phyloP scores from a whole-genome alignment of 2,888 invertebrate species.

The Orthosia gothica region DNA sequence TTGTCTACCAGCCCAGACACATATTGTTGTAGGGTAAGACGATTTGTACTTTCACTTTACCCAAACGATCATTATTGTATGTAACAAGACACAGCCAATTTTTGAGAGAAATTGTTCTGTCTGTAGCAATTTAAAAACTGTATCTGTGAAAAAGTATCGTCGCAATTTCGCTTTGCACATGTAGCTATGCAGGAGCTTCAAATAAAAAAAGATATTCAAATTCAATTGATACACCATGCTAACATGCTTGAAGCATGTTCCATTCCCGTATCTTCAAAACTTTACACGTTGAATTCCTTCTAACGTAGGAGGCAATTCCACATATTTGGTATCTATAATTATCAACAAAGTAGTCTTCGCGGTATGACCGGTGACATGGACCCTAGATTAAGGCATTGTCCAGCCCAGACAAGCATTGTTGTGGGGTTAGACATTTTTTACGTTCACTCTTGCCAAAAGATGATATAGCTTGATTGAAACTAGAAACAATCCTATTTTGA shows the following conservation, averaged over 20 bases:
- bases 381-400: constrained; percentile 33
- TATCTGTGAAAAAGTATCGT: too few relatives aligned
- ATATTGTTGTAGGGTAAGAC: constrained; percentile 31
- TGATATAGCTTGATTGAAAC: not conserved
- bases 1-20: constrained; percentile 7
- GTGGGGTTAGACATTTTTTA: constrained; percentile 22
- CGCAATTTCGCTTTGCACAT: too few relatives aligned
- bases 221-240: too few relatives aligned
- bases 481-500: not conserved
- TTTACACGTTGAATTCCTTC: not conserved
- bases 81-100: not conserved
- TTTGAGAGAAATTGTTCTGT: too few relatives aligned
- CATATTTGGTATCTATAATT: constrained; percentile 3
- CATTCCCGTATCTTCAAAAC: too few relatives aligned
- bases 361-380: constrained; percentile 20
- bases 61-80: constrained; percentile 3
- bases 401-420: constrained; percentile 27
- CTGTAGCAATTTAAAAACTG: too few relatives aligned
- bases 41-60: constrained; percentile 7
- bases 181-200: too few relatives aligned
- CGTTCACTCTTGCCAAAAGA: not conserved
- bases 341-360: not conserved
- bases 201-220: too few relatives aligned
- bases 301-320: constrained; percentile 3
- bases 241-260: not conserved